A percentile compares a stretch with the other conserved stretches of the same genome.
These are phyloP conservation scores for Oxyteleia sp. DNA, from an alignment of 2,888 invertebrate genomes.

Conservation along the genomic window DNA sequence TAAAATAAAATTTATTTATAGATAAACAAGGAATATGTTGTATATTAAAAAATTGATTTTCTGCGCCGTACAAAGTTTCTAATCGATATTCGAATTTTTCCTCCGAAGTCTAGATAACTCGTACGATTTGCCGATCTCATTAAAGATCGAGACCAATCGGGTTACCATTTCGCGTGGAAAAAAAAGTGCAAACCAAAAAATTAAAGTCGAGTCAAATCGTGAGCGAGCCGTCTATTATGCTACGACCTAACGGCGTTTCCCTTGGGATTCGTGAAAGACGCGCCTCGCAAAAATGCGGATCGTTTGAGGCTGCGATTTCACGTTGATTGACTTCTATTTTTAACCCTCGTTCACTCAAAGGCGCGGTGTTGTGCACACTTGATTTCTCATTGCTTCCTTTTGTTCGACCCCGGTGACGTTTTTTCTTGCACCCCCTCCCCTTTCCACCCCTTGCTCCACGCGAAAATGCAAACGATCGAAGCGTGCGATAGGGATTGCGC, in stretches of 20 bases:
- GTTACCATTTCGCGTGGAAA: slow-evolving; percentile 4
- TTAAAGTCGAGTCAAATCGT: slow-evolving; percentile 7
- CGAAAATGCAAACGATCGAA: slow-evolving; percentile 2
- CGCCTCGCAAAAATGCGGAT: too few species aligned
- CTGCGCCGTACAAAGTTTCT: too few species aligned
- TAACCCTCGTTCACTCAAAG: slow-evolving; percentile 49
- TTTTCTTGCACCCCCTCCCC: not conserved
- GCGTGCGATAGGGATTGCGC: not conserved
- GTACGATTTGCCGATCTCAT: slow-evolving; percentile 7
- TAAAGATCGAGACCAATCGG: slow-evolving; percentile 13
- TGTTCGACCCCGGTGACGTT: slow-evolving; percentile 23
- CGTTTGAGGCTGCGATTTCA: slow-evolving; percentile 42
- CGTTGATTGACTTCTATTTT: slow-evolving; percentile 66
- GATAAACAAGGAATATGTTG: too few species aligned
- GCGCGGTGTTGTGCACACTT: slow-evolving; percentile 49
- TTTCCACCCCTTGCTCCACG: not conserved
- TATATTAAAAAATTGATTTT: too few species aligned
- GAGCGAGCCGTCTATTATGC: too few species aligned
- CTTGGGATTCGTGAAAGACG: slow-evolving; percentile 43
- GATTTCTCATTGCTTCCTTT: slow-evolving; percentile 57
- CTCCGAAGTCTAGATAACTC: slow-evolving; percentile 26
- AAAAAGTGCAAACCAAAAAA: too few species aligned
- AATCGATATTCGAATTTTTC: too few species aligned
- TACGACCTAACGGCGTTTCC: slow-evolving; percentile 40
- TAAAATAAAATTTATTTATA: too few species aligned